Evolutionary conservation across 2,888 invertebrate species (phyloP).

Genomic region (Teleogryllus oceanicus): DNA sequence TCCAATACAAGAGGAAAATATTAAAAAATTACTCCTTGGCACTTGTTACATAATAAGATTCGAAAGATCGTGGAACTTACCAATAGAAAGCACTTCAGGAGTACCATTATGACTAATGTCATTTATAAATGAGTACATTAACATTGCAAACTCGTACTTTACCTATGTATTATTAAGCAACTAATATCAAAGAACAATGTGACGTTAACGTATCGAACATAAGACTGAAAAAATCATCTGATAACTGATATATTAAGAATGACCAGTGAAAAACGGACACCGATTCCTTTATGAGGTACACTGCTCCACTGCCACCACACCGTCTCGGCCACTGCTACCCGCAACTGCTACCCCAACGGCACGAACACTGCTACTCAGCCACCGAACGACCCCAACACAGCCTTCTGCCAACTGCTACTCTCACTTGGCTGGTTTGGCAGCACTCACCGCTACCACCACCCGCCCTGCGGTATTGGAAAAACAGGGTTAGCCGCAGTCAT

Average conservation of each 20-base stretch:
- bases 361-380: slow-evolving; percentile 32
- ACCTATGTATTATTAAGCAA: too few relatives aligned
- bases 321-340: slow-evolving; percentile 24
- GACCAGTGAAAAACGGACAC: slow-evolving; percentile 20
- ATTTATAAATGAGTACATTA: not conserved
- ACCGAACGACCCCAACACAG: slow-evolving; percentile 36
- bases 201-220: not conserved
- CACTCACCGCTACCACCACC: slow-evolving; percentile 35
- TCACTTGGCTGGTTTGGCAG: slow-evolving; percentile 31
- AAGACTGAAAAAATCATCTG: not conserved
- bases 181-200: not conserved
- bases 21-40: not conserved
- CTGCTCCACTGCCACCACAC: slow-evolving; percentile 22
- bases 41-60: not conserved
- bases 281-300: slow-evolving; percentile 18
- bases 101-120: not conserved
- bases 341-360: slow-evolving; percentile 26
- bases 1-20: not conserved
- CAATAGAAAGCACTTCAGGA: not conserved
- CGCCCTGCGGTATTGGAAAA: slow-evolving; percentile 39
- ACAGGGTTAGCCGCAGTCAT: slow-evolving; percentile 35
- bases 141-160: not conserved
- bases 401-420: slow-evolving; percentile 33
- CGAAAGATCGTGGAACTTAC: not conserved
- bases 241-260: not conserved